Base-by-base conservation (phyloP, 2,888 invertebrate species). In the Eilema caniola region DNA sequence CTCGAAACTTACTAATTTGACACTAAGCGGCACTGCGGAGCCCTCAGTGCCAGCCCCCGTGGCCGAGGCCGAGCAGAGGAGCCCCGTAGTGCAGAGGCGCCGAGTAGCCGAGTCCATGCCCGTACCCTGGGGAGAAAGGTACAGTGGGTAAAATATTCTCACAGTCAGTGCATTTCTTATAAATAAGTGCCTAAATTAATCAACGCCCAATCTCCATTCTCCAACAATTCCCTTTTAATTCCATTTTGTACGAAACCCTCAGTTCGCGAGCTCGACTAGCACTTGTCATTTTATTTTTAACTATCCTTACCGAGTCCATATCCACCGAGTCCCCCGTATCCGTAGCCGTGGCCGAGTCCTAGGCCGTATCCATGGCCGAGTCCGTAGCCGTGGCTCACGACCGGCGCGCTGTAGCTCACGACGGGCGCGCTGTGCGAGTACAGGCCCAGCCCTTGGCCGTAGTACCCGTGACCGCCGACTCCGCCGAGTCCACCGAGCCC, bases 1-100 rank as follows among this genome's bases (percentile, higher is more conserved):
- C 62, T 56, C 76, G 73, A 77, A 82, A 76, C 77, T 83, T 80
- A 77, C 78, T 84, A 89, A 87, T 90, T 90, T 90, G 88, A 88
- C 90, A 91, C 89, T 86, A 84, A 83, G 80, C 70, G 76, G 69
- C 73, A 8, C 73, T 67, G 67, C 70, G 71, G 71, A 73, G 74
- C 75, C 66, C 68, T 87, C 84, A 91, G 86, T 88, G 91, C 92
- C 92, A 92, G 59, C 92, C 81, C 24, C 90, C 82, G 67, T 92
- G 92, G 5, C 92, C 90, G n/a, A 92, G 73, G 11, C 89, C 89
- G 7, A 88, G 75, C 80, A 83, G 75, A 73, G 75, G 90, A 72
- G 73, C 31, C 0, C 82, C 83, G 62, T 85, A 83, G 67, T 84
- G 81, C 28, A 79, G 71, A 11, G 77, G 78, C 10, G 78, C 76